Base-by-base conservation (phyloP, 2,888 invertebrate genomes). In the Drosophila percnosoma region DNA sequence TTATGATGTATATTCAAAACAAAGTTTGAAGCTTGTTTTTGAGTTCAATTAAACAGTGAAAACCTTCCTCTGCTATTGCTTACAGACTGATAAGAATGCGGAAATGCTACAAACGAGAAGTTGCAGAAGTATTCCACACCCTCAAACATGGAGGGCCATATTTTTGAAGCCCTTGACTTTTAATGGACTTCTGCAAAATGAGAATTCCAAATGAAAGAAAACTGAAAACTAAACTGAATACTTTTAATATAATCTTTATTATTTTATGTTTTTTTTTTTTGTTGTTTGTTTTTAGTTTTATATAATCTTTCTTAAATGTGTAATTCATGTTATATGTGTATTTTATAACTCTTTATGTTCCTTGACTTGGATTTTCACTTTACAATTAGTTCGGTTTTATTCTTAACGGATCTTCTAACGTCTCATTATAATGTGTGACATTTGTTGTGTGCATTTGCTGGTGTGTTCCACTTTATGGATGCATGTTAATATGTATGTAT, bases 261-360 rank as follows among this genome's bases (percentile, higher is more conserved):
- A 82, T 79, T 67, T 75, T 70, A 55, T 55, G 38, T 38, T 53
- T 53, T 21, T 34, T 31, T 54, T 15, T 53, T 21, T 53, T 31
- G 36, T 13, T 49, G 18, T 63, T 79, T 63, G 61, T 83, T 82
- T 77, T 75, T 79, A 68, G 51, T 75, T 86, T 86, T 84, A 87
- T 84, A 84, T 85, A 85, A 85, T 89, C 89, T 73, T 89, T 85
- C 87, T 87, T 89, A 87, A 89, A 89, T 89, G 76, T 87, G 89
- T 85, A 89, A 79, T 81, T 87, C 82, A 84, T 83, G 69, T 83
- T 73, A 74, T 87, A 75, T 65, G 73, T 83, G 75, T 82, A 87
- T 73, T 76, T 73, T 80, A 61, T 68, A 73, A 76, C 80, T 75
- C 66, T 68, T 79, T 69, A 77, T 81, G 79, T 87, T 79, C 74